phyloP scores from a whole-genome alignment of 2,888 invertebrate species.

The Agrotis clavis region DNA sequence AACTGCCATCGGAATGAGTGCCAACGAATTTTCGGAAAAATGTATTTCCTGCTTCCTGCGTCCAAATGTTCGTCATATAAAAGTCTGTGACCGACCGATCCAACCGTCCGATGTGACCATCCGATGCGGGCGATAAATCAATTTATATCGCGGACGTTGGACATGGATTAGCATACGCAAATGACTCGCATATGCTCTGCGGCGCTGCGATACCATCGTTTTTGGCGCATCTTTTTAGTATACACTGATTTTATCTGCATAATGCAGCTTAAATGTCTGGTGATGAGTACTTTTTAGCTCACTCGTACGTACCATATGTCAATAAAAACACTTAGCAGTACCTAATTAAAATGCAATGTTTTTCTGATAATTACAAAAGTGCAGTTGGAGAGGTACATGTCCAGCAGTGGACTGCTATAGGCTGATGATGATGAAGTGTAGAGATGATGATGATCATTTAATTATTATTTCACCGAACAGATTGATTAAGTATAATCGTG shows the following conservation, averaged over 20 bases:
- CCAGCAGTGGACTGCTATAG: too few species aligned
- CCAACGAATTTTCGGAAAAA: slow-evolving; percentile 18
- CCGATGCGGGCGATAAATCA: slow-evolving; percentile 63
- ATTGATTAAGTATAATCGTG: neutral
- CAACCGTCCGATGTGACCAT: slow-evolving; percentile 39
- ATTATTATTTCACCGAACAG: too few species aligned
- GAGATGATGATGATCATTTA: too few species aligned
- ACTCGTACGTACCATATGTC: neutral
- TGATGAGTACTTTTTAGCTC: neutral
- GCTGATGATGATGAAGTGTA: too few species aligned
- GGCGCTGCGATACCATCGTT: slow-evolving; percentile 35
- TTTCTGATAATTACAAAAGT: neutral
- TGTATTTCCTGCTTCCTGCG: slow-evolving; percentile 5
- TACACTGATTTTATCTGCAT: slow-evolving; percentile 29
- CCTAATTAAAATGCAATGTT: neutral
- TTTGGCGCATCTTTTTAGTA: slow-evolving; percentile 49
- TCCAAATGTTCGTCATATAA: slow-evolving; percentile 49
- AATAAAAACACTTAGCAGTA: neutral
- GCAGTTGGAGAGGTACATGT: too few species aligned
- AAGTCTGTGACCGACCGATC: slow-evolving; percentile 37
- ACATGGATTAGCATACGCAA: slow-evolving; percentile 64
- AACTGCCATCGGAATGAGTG: neutral
- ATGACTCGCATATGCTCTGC: slow-evolving; percentile 60
- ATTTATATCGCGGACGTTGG: slow-evolving; percentile 58
- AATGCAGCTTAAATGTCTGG: slow-evolving; percentile 5